phyloP scores from a whole-genome alignment of 2,888 invertebrate species.

The Brachynemurus nebulosus region DNA sequence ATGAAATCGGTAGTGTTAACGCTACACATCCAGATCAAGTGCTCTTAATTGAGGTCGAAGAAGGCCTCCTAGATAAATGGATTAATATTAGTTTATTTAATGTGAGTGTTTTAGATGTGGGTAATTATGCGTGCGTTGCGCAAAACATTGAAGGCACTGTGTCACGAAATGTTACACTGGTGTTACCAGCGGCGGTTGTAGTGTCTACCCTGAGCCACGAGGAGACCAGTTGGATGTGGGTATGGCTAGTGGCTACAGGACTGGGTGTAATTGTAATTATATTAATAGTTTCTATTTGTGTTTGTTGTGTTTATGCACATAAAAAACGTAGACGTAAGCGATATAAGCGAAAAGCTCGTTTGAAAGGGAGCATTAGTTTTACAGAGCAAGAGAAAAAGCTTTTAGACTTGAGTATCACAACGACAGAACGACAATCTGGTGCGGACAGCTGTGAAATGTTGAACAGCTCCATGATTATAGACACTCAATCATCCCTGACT shows the following conservation, averaged over 20 bases:
- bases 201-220: conserved; percentile 63
- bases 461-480: conserved; percentile 38
- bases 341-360: conserved; percentile 46
- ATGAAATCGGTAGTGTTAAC: conserved; percentile 39
- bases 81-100: conserved; percentile 71
- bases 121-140: conserved; percentile 72
- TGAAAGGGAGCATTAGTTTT: conserved; percentile 68
- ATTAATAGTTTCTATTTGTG: conserved; percentile 31
- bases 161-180: conserved; percentile 47
- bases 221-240: conserved; percentile 58
- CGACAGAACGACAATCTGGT: conserved; percentile 42
- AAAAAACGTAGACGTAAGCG: conserved; percentile 34
- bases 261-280: conserved; percentile 45
- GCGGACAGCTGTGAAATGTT: conserved; percentile 47
- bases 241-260: conserved; percentile 50
- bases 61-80: conserved; percentile 42
- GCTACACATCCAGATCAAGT: conserved; percentile 32
- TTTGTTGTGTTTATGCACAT: conserved; percentile 39
- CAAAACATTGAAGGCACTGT: conserved; percentile 49
- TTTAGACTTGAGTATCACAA: conserved; percentile 64
- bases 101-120: conserved; percentile 67
- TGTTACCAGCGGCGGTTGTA: conserved; percentile 53
- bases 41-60: conserved; percentile 32
- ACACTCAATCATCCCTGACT: conserved; percentile 18
- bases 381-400: conserved; percentile 81